These are phyloP conservation scores for Chromis chromis DNA, from an alignment of 2,797 vertebrate genomes.

Conservation along the genomic window DNA sequence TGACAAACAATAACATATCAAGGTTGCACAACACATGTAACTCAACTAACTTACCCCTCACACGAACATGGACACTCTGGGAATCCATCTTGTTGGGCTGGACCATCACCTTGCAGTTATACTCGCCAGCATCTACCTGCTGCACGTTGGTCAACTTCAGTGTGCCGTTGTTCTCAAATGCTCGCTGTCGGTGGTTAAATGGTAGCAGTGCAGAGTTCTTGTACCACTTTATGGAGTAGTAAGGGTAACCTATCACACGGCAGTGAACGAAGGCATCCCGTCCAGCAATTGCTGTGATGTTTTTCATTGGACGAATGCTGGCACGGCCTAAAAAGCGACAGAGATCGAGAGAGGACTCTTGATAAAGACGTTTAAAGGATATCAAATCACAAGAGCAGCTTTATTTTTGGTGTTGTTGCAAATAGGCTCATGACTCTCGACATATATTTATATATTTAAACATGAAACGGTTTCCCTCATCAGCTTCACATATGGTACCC, in stretches of 20 bases:
- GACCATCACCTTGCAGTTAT: constrained; percentile 96
- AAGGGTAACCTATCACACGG: constrained; percentile 97
- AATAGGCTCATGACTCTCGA: constrained; percentile 12
- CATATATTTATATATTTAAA: constrained; percentile 8
- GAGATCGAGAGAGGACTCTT: constrained; percentile 76
- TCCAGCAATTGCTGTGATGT: constrained; percentile 97
- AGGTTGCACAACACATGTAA: not conserved
- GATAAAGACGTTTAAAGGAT: constrained; percentile 80
- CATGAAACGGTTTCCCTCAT: not conserved
- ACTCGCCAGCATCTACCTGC: constrained; percentile 96
- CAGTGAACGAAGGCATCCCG: constrained; percentile 98
- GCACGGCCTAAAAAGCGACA: constrained; percentile 89
- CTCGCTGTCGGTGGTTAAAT: constrained; percentile 97
- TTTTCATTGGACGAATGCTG: constrained; percentile 98
- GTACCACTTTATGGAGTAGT: constrained; percentile 99
- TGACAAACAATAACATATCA: not conserved
- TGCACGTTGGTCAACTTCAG: constrained; percentile 97
- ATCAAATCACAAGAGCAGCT: constrained; percentile 28
- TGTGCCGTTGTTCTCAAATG: constrained; percentile 97
- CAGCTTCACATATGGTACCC: constrained; percentile 22
- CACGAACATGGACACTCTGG: constrained; percentile 94
- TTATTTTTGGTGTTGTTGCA: constrained; percentile 40
- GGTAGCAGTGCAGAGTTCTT: constrained; percentile 97
- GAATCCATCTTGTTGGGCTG: constrained; percentile 97
- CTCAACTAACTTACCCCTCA: constrained; percentile 88